phyloP scores from a whole-genome alignment of 2,797 vertebrate species.

The Antrozous pallidus region DNA sequence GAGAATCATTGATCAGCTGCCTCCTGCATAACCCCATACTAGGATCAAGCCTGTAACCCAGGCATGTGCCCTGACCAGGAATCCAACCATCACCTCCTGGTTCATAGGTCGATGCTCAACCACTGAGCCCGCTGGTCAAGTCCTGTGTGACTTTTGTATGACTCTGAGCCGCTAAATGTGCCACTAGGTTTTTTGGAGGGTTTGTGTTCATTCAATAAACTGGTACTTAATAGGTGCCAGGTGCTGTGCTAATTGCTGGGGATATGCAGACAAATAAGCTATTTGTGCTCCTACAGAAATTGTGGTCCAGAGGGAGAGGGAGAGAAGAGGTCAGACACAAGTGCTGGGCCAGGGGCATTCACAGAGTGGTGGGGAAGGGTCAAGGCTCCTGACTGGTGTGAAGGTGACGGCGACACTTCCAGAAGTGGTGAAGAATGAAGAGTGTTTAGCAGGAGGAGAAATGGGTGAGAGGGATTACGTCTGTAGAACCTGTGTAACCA shows the following conservation, averaged over 20 bases:
- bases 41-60: no score
- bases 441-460: neutral
- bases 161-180: neutral
- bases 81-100: no score
- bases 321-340: neutral
- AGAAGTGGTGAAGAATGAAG: neutral
- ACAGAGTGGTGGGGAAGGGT: neutral
- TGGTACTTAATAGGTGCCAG: neutral
- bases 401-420: neutral
- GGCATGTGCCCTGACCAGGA: no score
- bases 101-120: neutral
- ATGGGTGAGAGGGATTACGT: neutral
- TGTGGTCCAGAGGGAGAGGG: neutral
- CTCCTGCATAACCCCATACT: no score
- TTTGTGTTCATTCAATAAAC: neutral
- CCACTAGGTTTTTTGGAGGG: neutral
- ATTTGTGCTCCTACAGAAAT: conserved; percentile 21
- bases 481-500: neutral
- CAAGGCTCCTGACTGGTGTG: neutral
- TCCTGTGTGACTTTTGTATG: neutral
- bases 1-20: no score
- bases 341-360: neutral
- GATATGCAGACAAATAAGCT: conserved; percentile 1
- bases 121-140: no score
- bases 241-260: conserved; percentile 28